A percentile compares a stretch with the other conserved stretches of the same genome.
phyloP scores from a whole-genome alignment of 2,797 vertebrate species.

The Urosaurus nigricauda region DNA sequence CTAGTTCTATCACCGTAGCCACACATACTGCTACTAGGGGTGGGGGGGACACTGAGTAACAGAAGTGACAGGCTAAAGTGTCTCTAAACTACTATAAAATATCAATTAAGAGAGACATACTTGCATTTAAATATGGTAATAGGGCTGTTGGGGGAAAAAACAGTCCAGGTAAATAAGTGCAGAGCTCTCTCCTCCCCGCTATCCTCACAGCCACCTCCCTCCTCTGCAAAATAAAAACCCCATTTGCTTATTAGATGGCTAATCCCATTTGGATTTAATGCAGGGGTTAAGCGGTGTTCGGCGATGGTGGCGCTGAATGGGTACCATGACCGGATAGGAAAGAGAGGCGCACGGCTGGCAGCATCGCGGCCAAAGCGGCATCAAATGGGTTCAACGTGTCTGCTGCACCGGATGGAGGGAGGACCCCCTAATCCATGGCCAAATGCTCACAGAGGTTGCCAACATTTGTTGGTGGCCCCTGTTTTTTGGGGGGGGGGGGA shows the following conservation, averaged over 20 bases:
- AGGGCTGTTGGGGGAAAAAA: conserved; percentile 80
- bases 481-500: not conserved
- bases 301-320: accelerated
- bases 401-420: no score
- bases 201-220: not conserved
- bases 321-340: accelerated
- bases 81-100: conserved; percentile 78
- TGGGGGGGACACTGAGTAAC: conserved; percentile 47
- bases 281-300: accelerated
- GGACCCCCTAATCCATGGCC: no score
- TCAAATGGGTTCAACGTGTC: no score
- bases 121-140: conserved; percentile 88
- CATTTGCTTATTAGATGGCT: not conserved
- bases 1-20: conserved; percentile 73
- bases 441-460: not conserved
- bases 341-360: not conserved
- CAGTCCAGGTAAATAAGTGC: conserved; percentile 76
- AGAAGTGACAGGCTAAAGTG: conserved; percentile 72
- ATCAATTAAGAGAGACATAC: conserved; percentile 82
- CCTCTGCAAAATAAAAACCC: not conserved
- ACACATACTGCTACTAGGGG: conserved; percentile 62
- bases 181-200: conserved; percentile 45
- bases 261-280: accelerated
- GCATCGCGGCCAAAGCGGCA: not conserved
- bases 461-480: no score